Base-by-base conservation (phyloP, 2,797 vertebrate genomes). In the Lithobates pipiens region DNA sequence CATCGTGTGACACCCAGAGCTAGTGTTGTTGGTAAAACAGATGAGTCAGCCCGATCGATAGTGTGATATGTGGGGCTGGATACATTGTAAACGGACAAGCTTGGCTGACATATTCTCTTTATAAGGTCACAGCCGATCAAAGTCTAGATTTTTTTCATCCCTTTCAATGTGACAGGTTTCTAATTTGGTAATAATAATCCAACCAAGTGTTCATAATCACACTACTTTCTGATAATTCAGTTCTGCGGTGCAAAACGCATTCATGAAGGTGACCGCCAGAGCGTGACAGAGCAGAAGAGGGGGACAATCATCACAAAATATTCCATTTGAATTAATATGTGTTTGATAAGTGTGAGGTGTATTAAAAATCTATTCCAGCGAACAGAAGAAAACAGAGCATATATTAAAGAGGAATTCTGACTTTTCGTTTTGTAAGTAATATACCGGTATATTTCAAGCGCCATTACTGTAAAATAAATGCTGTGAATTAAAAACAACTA, bases 1-100 rank as follows among this genome's bases (percentile, higher is more conserved):
- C 91, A 90, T 89, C 84, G 90, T 70, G 93, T 94, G 95, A 95
- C 93, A 96, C 73, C 80, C 90, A 88, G 90, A 90, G 91, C 88
- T 90, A 90, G 88, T 88, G 86, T 71, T 91, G 86, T 88, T 90
- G 86, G 86, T 89, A 90, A 94, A 96, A 95, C 86, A 89, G 91
- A 92, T 82, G 92, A 93, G 93, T 95, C 94, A 96, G 93, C 91
- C 88, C 88, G 76, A 96, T 94, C 94, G 94, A 94, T 94, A 91
- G 90, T 88, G 87, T 77, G 88, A 92, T 92, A 90, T 93, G 91
- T 88, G 80, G 88, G 88, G 88, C 88, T 88, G 89, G 89, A 89
- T 92, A 90, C 90, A 92, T 91, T 88, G 87, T 93, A 90, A 91
- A 92, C 90, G 91, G 89, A 95, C 91, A 93, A 93, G 92, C 90